Conservation (phyloP, 2,797 vertebrate species). For the Agapornis canus region DNA sequence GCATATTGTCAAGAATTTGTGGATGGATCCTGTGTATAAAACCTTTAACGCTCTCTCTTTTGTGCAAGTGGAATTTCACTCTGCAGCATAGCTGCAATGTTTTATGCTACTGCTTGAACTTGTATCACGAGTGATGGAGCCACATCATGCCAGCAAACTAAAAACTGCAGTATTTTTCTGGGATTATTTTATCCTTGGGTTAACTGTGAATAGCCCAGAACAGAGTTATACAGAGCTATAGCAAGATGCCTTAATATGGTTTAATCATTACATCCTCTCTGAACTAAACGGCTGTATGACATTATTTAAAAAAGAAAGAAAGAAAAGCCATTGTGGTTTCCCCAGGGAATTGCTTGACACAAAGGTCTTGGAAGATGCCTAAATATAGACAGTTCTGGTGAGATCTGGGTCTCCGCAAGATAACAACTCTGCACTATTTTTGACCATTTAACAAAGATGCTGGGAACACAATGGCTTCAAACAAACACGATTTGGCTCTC, state of each 20-base stretch:
- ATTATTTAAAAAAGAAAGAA: not conserved
- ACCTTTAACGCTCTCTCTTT: not conserved
- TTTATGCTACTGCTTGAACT: conserved; percentile 28
- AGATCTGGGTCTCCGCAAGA: conserved; percentile 16
- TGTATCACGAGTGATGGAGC: not conserved
- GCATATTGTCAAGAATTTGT: not conserved
- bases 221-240: not conserved
- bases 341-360: conserved; percentile 5
- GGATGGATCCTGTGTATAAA: not conserved
- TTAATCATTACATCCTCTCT: conserved; percentile 40
- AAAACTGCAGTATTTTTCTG: not conserved
- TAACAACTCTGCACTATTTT: conserved; percentile 47
- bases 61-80: conserved; percentile 20
- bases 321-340: not conserved
- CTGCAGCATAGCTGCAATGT: not conserved
- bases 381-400: conserved; percentile 62
- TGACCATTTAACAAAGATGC: conserved; percentile 3
- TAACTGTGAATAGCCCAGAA: not conserved
- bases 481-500: not conserved
- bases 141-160: not conserved
- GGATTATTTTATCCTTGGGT: not conserved
- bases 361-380: conserved; percentile 55
- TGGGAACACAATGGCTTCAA: conserved; percentile 25
- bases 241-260: conserved; percentile 63
- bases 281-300: not conserved